Conservation (phyloP, 1,140 invertebrate genomes). For the Camponotus vicinus region DNA sequence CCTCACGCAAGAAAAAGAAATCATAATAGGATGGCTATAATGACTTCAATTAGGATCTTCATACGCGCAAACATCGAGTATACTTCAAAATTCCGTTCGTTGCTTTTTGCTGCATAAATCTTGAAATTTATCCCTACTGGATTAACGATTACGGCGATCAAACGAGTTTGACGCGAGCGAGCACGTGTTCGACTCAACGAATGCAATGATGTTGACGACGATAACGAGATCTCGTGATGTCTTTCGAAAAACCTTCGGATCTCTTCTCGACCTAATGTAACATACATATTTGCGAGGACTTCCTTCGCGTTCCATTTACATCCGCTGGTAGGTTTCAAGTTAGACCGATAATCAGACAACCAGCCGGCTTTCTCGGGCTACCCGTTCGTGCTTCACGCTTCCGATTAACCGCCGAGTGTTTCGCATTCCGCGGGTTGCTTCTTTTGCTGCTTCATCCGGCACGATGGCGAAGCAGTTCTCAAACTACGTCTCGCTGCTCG, state of each 20-base stretch:
- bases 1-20: neutral
- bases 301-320: slow-evolving; percentile 59
- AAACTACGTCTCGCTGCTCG: slow-evolving; percentile 13
- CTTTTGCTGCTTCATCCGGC: slow-evolving; percentile 25
- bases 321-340: slow-evolving; percentile 47
- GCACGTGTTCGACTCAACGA: slow-evolving; percentile 24
- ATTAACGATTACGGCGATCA: neutral
- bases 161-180: slow-evolving; percentile 12
- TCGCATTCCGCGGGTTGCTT: slow-evolving; percentile 63
- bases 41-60: neutral
- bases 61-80: neutral
- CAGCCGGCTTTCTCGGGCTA: slow-evolving; percentile 52
- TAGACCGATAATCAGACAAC: slow-evolving; percentile 69
- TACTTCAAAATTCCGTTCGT: neutral
- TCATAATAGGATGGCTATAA: neutral
- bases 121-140: slow-evolving; percentile 21
- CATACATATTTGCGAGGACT: slow-evolving; percentile 62
- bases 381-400: slow-evolving; percentile 58
- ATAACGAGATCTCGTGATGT: slow-evolving; percentile 4
- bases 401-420: slow-evolving; percentile 54
- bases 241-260: slow-evolving; percentile 70
- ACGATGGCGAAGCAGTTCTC: slow-evolving; percentile 15
- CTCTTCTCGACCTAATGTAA: slow-evolving; percentile 71
- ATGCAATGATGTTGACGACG: slow-evolving; percentile 9
- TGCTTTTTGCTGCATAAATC: neutral